Conservation (phyloP, 2,797 vertebrate species). For the Cercopithecus diana region DNA sequence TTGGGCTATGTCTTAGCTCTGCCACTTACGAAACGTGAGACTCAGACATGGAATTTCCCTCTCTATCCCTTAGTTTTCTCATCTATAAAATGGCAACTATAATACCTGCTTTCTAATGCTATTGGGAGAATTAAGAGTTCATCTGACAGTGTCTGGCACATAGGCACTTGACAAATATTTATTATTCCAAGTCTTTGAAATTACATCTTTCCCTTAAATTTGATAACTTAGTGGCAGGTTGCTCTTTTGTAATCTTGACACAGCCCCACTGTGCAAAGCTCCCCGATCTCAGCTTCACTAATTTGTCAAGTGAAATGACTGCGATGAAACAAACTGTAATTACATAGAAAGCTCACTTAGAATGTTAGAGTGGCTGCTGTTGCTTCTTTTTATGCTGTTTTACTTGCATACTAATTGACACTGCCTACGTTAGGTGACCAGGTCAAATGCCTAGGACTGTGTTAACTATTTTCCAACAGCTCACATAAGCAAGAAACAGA, state of each 20-base stretch:
- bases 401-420: conserved; percentile 75
- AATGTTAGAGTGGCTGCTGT: conserved; percentile 71
- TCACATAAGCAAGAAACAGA: neutral
- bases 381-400: conserved; percentile 73
- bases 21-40: neutral
- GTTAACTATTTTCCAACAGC: conserved; percentile 64
- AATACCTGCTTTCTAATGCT: neutral
- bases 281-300: conserved; percentile 83
- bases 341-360: conserved; percentile 83
- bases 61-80: neutral
- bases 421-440: conserved; percentile 70
- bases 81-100: conserved; percentile 33
- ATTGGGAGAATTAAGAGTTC: neutral
- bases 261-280: conserved; percentile 69
- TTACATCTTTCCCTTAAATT: neutral
- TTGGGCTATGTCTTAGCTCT: neutral
- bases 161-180: neutral
- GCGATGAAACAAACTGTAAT: conserved; percentile 86
- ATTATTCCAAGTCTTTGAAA: neutral
- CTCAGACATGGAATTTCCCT: neutral
- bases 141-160: neutral
- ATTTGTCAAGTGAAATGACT: conserved; percentile 87
- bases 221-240: neutral
- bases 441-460: conserved; percentile 71
- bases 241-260: conserved; percentile 49